Evolutionary conservation across 2,888 invertebrate species (phyloP).

Genomic region (Drosophila trichaetosa): DNA sequence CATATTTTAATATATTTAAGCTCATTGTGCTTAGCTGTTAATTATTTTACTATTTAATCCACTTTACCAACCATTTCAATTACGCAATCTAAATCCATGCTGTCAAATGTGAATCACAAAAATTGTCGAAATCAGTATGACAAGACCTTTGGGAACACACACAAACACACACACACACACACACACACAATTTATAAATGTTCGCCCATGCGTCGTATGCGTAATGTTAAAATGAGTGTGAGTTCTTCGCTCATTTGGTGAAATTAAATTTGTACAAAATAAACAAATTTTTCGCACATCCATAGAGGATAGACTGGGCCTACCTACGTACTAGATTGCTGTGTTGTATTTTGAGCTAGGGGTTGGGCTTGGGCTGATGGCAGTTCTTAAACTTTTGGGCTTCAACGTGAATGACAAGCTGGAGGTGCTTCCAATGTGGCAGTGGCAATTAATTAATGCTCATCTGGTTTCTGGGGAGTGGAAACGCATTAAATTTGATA

Average conservation of each 20-base stretch:
- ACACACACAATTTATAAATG: neutral
- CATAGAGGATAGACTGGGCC: neutral
- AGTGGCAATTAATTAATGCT: slow-evolving; percentile 80
- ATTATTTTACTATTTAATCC: neutral
- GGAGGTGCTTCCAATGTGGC: slow-evolving; percentile 31
- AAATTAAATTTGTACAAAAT: slow-evolving; percentile 36
- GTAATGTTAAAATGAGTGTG: slow-evolving; percentile 27
- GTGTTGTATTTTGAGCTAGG: slow-evolving; percentile 2
- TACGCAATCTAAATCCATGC: neutral
- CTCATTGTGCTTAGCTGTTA: neutral
- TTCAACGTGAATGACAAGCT: slow-evolving; percentile 15
- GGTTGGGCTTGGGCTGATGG: neutral
- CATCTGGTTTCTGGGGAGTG: slow-evolving; percentile 46
- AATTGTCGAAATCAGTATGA: neutral
- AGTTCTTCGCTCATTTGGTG: slow-evolving; percentile 19
- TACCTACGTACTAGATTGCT: slow-evolving; percentile 7
- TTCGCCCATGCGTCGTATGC: slow-evolving; percentile 22
- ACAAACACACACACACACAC: neutral
- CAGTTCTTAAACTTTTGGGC: slow-evolving; percentile 22
- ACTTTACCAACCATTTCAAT: neutral
- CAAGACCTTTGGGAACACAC: neutral
- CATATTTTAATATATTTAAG: neutral
- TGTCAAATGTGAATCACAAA: neutral
- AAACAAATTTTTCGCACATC: neutral
- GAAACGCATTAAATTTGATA: slow-evolving; percentile 75